Evolutionary conservation across 2,797 vertebrate species (phyloP), one percentile per base, ranked within the genome.

Genomic region (Prionace glauca): DNA sequence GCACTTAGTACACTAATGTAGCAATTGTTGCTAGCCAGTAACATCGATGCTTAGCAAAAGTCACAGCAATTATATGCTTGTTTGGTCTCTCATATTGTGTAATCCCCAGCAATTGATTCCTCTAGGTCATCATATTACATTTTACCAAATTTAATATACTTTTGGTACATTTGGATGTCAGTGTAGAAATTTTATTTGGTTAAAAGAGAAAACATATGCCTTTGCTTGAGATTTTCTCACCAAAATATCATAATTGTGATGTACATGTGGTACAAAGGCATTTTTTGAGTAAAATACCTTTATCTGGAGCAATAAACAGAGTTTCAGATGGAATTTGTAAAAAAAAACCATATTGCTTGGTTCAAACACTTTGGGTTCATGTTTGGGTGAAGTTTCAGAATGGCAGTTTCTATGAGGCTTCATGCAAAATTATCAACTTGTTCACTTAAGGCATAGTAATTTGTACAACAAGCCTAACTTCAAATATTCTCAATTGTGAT

Each of bases 391-490:
- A 32, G 16, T 94, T 94, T 94, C 24, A 50, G 67, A 94, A 94
- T 45, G 11, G 41, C 26, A 95, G 26, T 32, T 92, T 67, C 41
- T 41, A 22, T 62, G 36, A 36, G n/a, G n/a, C 90, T 62, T 92
- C 90, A 36, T 92, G n/a, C 62, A 92, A 92, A 92, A 36, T 36
- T 92, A 67, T 92, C 90, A 84, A 92, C 8, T 10, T 69, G n/a
- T 18, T 92, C n/a, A 67, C 0, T 41, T 41, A 69, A 92, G 36
- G n/a, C 18, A 7, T 65, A 45, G 16, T 36, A 36, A 92, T 92
- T 67, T 92, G 20, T 22, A 69, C n/a, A 67, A 36, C 3, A 91
- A 92, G 2, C 67, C 65, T 22, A 69, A 84, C 62, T 69, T 41
- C 9, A 93, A 1, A 41, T 93, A 65, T 41, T 24, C n/a, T 69